Evolutionary conservation across 2,888 invertebrate species (phyloP).

Genomic region (Calameuta pallipes): DNA sequence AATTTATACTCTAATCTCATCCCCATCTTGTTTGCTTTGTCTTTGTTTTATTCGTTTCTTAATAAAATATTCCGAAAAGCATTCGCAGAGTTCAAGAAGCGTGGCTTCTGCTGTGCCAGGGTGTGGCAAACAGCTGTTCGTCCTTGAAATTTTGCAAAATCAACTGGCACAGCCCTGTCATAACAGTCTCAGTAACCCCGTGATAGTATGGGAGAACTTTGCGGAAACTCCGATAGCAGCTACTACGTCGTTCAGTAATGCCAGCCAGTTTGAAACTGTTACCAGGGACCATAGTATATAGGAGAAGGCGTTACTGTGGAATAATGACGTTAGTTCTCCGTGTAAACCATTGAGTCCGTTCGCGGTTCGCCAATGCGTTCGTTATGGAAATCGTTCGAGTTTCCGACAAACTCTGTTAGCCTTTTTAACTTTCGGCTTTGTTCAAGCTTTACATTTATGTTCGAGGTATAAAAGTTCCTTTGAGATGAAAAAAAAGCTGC

Average conservation of each 20-base stretch:
- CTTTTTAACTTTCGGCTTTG: background rate
- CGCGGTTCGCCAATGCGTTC: too few species aligned
- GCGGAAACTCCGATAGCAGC: background rate
- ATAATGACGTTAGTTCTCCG: conserved; percentile 6
- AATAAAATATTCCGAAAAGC: background rate
- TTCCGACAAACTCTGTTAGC: too few species aligned
- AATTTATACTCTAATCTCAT: too few species aligned
- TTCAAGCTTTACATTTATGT: background rate
- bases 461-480: background rate
- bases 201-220: background rate
- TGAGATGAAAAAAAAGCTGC: too few species aligned
- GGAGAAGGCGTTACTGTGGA: background rate
- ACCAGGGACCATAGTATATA: background rate
- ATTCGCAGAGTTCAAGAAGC: background rate
- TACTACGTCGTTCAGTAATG: background rate
- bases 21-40: too few species aligned
- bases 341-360: background rate
- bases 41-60: too few species aligned
- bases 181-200: background rate
- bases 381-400: too few species aligned
- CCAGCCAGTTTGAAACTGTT: conserved; percentile 4
- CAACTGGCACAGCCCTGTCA: too few species aligned
- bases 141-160: background rate
- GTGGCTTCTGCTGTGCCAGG: background rate
- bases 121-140: background rate